Conservation (phyloP, 2,797 vertebrate species). For the Oophaga sylvatica region DNA sequence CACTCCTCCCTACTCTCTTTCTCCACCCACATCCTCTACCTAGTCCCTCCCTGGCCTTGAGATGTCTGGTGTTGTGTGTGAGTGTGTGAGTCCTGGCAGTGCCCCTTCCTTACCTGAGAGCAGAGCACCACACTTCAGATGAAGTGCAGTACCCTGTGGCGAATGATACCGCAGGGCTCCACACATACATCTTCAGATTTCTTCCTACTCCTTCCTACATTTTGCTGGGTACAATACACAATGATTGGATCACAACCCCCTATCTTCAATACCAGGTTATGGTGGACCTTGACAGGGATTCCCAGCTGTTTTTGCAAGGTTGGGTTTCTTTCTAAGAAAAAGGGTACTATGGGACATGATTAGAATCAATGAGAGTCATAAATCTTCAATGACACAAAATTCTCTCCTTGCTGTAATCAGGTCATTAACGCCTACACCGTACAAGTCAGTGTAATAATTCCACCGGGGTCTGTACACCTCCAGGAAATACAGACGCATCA, state of each 20-base stretch:
- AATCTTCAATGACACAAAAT: conserved; percentile 53
- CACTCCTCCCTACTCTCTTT: too few relatives aligned
- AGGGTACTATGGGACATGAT: conserved; percentile 19
- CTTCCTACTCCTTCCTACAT: neutral
- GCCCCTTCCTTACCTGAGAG: too few relatives aligned
- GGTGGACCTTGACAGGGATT: neutral
- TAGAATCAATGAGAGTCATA: conserved; percentile 45
- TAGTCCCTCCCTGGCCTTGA: too few relatives aligned
- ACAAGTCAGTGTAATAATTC: conserved; percentile 33
- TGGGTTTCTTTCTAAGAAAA: conserved; percentile 35
- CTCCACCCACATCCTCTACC: too few relatives aligned
- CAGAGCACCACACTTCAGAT: too few relatives aligned
- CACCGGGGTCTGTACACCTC: conserved; percentile 35
- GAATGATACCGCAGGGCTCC: too few relatives aligned
- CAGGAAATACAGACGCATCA: conserved; percentile 33
- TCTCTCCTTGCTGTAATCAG: conserved; percentile 47
- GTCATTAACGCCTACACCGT: conserved; percentile 46
- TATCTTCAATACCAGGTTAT: neutral
- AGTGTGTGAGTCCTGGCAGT: too few relatives aligned
- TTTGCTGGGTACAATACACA: neutral
- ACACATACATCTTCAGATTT: neutral
- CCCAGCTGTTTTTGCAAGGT: neutral
- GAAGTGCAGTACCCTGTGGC: too few relatives aligned
- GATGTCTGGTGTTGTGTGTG: too few relatives aligned
- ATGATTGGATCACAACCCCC: neutral